These are phyloP conservation scores for Muntiacus reevesi DNA, from an alignment of 2,113 vertebrate species.

Conservation along the genomic window DNA sequence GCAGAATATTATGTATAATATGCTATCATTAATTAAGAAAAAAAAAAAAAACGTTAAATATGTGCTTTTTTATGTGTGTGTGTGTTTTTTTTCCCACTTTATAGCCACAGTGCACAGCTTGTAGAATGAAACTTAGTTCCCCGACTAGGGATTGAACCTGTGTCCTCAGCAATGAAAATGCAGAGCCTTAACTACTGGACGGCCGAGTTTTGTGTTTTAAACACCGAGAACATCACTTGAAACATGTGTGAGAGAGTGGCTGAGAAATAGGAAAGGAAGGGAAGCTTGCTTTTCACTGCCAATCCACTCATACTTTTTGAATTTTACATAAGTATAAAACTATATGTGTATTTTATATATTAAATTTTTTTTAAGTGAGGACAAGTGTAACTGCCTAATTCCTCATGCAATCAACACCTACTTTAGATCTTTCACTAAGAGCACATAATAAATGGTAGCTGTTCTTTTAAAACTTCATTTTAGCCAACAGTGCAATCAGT, in stretches of 20 bases:
- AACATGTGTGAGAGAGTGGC: neutral
- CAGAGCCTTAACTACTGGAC: neutral
- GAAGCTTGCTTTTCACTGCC: neutral
- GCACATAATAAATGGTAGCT: neutral
- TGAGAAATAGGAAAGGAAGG: neutral
- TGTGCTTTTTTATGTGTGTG: neutral
- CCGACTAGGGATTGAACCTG: neutral
- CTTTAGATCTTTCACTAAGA: neutral
- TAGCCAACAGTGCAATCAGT: neutral
- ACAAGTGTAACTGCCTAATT: neutral
- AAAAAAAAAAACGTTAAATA: neutral
- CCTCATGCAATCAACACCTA: neutral
- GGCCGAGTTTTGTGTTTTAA: neutral
- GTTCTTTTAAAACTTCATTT: neutral
- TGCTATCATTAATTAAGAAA: neutral
- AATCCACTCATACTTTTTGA: neutral
- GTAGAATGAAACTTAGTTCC: neutral
- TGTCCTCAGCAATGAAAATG: neutral
- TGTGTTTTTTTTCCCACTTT: neutral
- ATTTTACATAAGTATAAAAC: neutral
- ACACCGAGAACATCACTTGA: neutral
- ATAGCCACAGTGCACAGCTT: neutral
- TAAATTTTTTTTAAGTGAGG: neutral
- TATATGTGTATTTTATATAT: neutral
- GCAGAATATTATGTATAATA: neutral